Conservation (phyloP, 2,888 invertebrate genomes). For the Nomada ruficornis region DNA sequence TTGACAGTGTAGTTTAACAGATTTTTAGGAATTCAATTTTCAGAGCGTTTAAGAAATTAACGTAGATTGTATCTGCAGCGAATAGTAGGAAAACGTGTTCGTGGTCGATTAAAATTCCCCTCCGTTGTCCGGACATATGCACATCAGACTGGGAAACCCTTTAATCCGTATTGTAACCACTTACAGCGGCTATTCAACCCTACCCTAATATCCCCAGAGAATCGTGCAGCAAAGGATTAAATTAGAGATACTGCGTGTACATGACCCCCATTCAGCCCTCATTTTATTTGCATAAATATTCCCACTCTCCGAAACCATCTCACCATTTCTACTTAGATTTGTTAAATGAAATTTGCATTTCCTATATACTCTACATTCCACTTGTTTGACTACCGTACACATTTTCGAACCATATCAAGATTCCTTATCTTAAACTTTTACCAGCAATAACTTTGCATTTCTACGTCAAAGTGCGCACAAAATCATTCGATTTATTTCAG, state of each 20-base stretch:
- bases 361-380: not conserved
- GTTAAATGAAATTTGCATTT: not conserved
- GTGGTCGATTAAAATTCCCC: constrained; percentile 42
- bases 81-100: constrained; percentile 22
- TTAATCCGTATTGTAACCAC: constrained; percentile 78
- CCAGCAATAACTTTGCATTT: not conserved
- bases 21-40: too few relatives aligned
- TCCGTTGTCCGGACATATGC: constrained; percentile 24
- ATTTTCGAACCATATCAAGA: not conserved
- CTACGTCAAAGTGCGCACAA: not conserved
- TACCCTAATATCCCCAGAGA: constrained; percentile 71
- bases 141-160: constrained; percentile 40
- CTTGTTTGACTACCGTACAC: not conserved
- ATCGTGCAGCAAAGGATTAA: constrained; percentile 33
- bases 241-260: constrained; percentile 33
- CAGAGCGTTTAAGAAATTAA: too few relatives aligned
- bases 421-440: not conserved
- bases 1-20: too few relatives aligned
- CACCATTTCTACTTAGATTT: not conserved
- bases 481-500: not conserved
- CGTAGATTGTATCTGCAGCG: not conserved
- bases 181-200: constrained; percentile 79
- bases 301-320: constrained; percentile 3
- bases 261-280: constrained; percentile 16
- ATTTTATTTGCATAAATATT: constrained; percentile 43